Percentiles rank a stretch among this genome's conserved stretches.
Evolutionary conservation across 2,888 invertebrate species (phyloP).

Genomic region (Protonemura montana): DNA sequence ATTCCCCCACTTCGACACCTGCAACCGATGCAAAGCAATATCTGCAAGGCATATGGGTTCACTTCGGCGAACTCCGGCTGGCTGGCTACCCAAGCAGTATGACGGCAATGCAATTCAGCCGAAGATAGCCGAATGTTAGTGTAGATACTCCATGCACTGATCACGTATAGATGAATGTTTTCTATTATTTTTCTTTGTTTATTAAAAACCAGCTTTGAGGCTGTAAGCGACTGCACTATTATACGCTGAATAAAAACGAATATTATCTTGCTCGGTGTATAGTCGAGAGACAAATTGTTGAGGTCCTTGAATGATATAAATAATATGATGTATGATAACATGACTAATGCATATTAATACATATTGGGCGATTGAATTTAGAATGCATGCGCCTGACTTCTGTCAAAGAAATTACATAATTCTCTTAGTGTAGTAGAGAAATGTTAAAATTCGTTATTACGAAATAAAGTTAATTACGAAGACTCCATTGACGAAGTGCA

Average conservation of each 20-base stretch:
- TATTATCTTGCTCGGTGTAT: conserved; percentile 16
- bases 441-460: no score
- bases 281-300: conserved; percentile 16
- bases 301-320: background rate
- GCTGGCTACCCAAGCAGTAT: background rate
- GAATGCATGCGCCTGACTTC: no score
- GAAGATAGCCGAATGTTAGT: conserved; percentile 20
- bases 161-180: conserved; percentile 24
- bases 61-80: background rate
- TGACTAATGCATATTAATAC: background rate
- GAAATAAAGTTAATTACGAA: no score
- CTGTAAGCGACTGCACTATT: conserved; percentile 44
- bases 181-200: conserved; percentile 41
- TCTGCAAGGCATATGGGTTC: background rate
- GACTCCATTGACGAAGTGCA: no score
- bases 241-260: conserved; percentile 42
- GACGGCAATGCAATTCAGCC: conserved; percentile 19
- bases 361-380: no score
- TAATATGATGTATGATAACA: background rate
- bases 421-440: no score
- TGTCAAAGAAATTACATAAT: no score
- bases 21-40: background rate
- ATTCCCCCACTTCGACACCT: conserved; percentile 5
- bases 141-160: background rate
- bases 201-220: conserved; percentile 44